Evolutionary conservation across 2,797 vertebrate genomes (phyloP).

Genomic region (Brotula barbata): DNA sequence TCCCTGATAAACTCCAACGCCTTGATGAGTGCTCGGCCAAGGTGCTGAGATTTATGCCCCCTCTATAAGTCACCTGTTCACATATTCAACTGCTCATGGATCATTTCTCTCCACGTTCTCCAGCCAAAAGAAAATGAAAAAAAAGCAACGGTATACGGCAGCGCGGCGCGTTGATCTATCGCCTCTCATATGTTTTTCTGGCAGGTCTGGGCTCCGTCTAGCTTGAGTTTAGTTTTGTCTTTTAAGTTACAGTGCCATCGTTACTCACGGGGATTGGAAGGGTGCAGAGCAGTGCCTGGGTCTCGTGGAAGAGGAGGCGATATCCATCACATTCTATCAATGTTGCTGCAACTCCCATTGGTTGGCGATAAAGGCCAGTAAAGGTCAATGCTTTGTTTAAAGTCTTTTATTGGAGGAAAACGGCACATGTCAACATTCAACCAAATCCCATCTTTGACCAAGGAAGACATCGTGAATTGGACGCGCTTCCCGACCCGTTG

Average conservation of each 20-base stretch:
- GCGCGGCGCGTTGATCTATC: slow-evolving; percentile 26
- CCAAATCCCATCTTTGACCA: slow-evolving; percentile 20
- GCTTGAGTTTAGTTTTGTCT: slow-evolving; percentile 18
- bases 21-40: not conserved
- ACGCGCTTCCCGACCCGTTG: not conserved
- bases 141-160: slow-evolving; percentile 4
- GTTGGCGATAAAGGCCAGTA: slow-evolving; percentile 32
- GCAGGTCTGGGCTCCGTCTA: slow-evolving; percentile 19
- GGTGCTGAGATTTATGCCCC: slow-evolving; percentile 1
- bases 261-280: not conserved
- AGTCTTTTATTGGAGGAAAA: slow-evolving; percentile 38
- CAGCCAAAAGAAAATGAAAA: not conserved
- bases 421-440: slow-evolving; percentile 24
- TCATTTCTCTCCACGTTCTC: slow-evolving; percentile 6
- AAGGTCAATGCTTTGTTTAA: slow-evolving; percentile 54
- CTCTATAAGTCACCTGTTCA: slow-evolving; percentile 2
- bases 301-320: slow-evolving; percentile 9
- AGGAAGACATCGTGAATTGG: slow-evolving; percentile 5
- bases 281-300: slow-evolving; percentile 3
- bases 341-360: slow-evolving; percentile 33
- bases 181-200: slow-evolving; percentile 26
- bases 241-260: slow-evolving; percentile 20
- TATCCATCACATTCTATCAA: slow-evolving; percentile 24
- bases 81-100: not conserved
- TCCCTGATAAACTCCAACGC: slow-evolving; percentile 2